Evolutionary conservation across 2,797 vertebrate genomes (phyloP).

Genomic region (Odontamblyopus rebecca): DNA sequence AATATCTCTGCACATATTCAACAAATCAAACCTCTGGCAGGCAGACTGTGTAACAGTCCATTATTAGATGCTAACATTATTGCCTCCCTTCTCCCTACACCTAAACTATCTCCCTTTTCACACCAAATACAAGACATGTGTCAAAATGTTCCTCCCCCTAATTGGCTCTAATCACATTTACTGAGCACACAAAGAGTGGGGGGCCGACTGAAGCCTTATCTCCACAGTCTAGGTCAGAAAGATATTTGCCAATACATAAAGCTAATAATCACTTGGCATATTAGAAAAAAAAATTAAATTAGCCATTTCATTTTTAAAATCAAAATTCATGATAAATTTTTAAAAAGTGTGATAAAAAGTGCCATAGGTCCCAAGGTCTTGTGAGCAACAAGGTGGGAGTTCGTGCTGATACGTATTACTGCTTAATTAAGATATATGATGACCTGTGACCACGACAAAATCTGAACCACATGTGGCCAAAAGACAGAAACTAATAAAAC

Average conservation of each 20-base stretch:
- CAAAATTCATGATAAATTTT: not conserved
- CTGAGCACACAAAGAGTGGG: slow-evolving; percentile 67
- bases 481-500: slow-evolving; percentile 58
- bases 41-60: slow-evolving; percentile 32
- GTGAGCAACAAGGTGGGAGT: slow-evolving; percentile 52
- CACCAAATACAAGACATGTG: slow-evolving; percentile 73
- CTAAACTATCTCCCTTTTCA: slow-evolving; percentile 54
- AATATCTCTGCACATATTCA: slow-evolving; percentile 13
- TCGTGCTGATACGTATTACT: slow-evolving; percentile 68
- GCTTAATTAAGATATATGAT: slow-evolving; percentile 55
- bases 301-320: not conserved
- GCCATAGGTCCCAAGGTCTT: slow-evolving; percentile 16
- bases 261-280: not conserved
- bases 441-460: slow-evolving; percentile 61
- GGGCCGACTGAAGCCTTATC: slow-evolving; percentile 47
- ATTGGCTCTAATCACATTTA: slow-evolving; percentile 73
- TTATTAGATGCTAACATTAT: slow-evolving; percentile 39
- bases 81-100: slow-evolving; percentile 33
- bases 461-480: slow-evolving; percentile 70
- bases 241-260: slow-evolving; percentile 24
- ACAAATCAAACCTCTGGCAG: slow-evolving; percentile 10
- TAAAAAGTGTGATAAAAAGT: not conserved
- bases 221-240: slow-evolving; percentile 58
- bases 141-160: slow-evolving; percentile 70
- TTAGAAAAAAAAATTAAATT: not conserved